Base-by-base conservation (phyloP, 2,797 vertebrate genomes). In the Sebastes reedi region DNA sequence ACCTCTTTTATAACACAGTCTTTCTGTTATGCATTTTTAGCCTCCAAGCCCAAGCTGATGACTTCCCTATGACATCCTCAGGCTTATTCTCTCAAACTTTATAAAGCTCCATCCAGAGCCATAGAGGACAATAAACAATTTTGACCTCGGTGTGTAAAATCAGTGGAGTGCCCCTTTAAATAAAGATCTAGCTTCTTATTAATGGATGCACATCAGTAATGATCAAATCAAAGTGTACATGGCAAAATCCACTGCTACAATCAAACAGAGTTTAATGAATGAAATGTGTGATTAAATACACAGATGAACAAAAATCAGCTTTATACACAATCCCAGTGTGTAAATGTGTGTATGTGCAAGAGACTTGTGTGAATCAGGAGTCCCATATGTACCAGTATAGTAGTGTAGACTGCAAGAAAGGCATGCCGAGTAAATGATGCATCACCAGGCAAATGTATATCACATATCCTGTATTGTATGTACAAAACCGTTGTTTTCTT, bases 221-320 rank as follows among this genome's bases (percentile, higher is more conserved):
- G 25, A 76, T 82, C 6, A 75, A 83, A 81, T 77, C 29, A 83
- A 80, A 76, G 39, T 66, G 24, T 66, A 65, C 64, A 72, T 66
- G 72, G n/a, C 27, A 67, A 75, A 75, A 60, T 60, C 78, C 77
- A 83, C 79, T 77, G 84, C 70, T 75, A 89, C 86, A 89, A 86
- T 88, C 87, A 90, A 87, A 86, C 85, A 87, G 80, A 87, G 82
- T 92, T 91, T 93, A 93, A 93, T 94, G 84, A 70, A 82, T 75
- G 80, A 90, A 91, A 90, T 62, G 81, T 85, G 83, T 81, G 80
- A 93, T 84, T 89, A 39, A 85, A 84, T 91, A 92, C 87, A 88
- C 84, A 30, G 62, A 88, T 84, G 86, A 67, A 83, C 60, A 75
- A 84, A 88, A 80, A 85, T 67, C 67, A 67, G 74, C 72, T 83